Evolutionary conservation across 2,888 invertebrate genomes (phyloP), one percentile per base, ranked within the genome.

Genomic region (Meteorus cinctellus): DNA sequence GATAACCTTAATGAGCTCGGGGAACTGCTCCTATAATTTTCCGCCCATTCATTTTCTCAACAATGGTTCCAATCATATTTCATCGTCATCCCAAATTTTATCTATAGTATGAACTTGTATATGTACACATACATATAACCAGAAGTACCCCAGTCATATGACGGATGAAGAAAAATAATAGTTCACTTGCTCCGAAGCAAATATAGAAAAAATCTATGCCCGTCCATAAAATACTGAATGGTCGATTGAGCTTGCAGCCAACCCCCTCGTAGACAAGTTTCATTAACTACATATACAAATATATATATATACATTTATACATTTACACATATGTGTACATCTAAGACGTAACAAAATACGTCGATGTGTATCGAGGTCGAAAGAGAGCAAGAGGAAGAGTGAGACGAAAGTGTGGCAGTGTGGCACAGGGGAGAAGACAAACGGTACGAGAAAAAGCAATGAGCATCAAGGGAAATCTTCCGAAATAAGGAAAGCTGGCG

Each of bases 391-490:
- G 19, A 4, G 29, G 62, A 60, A 31, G 27, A 60, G 29, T 5
- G 65, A 14, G 36, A 41, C 24, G 24, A 34, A 24, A 34, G 45
- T n/a, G 31, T 19, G 55, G 45, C 51, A 51, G 73, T 77, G 68
- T 65, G 59, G 70, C 68, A 77, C 74, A 72, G 78, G 76, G 77
- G 72, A 77, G 75, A 59, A 68, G 27, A 45, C 74, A 69, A 76
- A 66, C 65, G 65, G 27, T 29, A 29, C 8, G 69, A 29, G 81
- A 82, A 79, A 82, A 81, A 81, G 83, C 83, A 85, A 86, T 82
- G 86, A 86, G 85, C 84, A 84, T 84, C 87, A 78, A 81, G 86
- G 87, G 86, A 86, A 86, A 86, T 86, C 85, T 84, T 83, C 79
- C 79, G 82, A 85, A 85, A 86, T 84, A 86, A 85, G 75, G 72